Evolutionary conservation across 2,113 vertebrate genomes (phyloP).

Genomic region (Romanogobio albipinnatus): DNA sequence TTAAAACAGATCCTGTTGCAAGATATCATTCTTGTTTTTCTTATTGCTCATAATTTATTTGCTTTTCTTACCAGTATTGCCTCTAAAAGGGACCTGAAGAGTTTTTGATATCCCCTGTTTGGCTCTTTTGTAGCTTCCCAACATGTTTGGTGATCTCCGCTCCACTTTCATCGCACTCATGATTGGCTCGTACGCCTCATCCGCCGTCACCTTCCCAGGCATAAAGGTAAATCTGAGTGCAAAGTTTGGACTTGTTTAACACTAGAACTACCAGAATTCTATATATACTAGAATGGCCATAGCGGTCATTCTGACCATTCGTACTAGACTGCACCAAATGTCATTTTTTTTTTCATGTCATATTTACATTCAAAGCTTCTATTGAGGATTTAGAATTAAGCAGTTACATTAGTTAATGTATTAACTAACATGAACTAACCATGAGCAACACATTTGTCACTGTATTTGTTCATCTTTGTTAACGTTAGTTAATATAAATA

Average conservation of each 20-base stretch:
- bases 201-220: constrained; percentile 95
- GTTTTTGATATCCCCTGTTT: constrained; percentile 33
- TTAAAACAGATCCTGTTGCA: neutral
- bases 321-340: too few relatives aligned
- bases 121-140: constrained; percentile 82
- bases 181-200: constrained; percentile 99
- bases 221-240: constrained; percentile 83
- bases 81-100: neutral
- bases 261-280: too few relatives aligned
- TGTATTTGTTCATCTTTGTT: too few relatives aligned
- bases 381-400: too few relatives aligned
- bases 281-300: too few relatives aligned
- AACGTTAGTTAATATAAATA: too few relatives aligned
- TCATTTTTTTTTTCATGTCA: too few relatives aligned
- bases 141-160: constrained; percentile 97
- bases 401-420: too few relatives aligned
- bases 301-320: too few relatives aligned
- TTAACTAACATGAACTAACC: too few relatives aligned
- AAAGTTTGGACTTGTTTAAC: neutral
- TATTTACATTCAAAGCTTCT: too few relatives aligned
- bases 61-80: neutral
- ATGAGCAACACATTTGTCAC: too few relatives aligned
- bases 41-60: neutral
- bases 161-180: constrained; percentile 97
- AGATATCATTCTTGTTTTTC: neutral